Percentiles rank a stretch among this genome's conserved stretches.
These are phyloP conservation scores for Myzus persicae DNA, from an alignment of 1,140 invertebrate species.

Conservation along the genomic window DNA sequence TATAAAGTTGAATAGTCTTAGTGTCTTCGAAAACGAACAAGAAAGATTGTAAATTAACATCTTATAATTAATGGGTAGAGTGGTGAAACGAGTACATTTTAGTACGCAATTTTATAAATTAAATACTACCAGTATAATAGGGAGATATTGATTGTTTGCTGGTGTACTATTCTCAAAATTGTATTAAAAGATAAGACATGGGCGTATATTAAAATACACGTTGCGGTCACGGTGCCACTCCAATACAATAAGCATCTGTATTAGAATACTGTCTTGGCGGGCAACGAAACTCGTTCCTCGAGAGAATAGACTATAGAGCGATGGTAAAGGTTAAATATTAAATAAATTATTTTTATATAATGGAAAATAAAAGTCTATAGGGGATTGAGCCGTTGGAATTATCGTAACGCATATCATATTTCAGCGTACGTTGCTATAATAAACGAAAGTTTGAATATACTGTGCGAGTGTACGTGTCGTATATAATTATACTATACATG, in stretches of 20 bases:
- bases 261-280: not conserved
- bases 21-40: no score
- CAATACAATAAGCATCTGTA: not conserved
- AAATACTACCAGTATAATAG: no score
- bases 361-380: not conserved
- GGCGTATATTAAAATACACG: not conserved
- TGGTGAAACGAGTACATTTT: no score
- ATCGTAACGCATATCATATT: not conserved
- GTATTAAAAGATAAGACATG: not conserved
- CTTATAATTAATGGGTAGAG: no score
- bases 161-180: not conserved
- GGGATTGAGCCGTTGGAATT: not conserved
- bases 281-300: not conserved
- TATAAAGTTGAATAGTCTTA: no score
- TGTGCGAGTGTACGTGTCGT: not conserved
- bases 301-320: not conserved
- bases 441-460: not conserved
- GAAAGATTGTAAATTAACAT: no score
- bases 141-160: no score
- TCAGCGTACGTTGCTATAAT: not conserved
- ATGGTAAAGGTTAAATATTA: not conserved
- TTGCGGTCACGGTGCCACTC: not conserved
- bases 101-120: no score
- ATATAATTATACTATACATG: not conserved
- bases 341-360: not conserved